These are phyloP conservation scores for Stigmatopora nigra DNA, from an alignment of 2,113 vertebrate species.

Conservation along the genomic window DNA sequence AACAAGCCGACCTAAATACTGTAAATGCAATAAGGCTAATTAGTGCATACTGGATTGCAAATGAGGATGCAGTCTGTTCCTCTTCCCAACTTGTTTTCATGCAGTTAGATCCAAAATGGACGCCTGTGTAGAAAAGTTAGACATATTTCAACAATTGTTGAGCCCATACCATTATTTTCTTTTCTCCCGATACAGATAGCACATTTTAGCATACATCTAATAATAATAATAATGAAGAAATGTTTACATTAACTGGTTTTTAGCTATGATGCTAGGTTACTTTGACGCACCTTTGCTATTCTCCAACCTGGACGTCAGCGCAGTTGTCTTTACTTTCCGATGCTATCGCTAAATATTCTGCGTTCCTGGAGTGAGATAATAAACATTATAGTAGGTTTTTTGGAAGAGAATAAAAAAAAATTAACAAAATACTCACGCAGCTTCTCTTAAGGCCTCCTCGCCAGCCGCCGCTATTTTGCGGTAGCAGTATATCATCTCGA, in stretches of 20 bases:
- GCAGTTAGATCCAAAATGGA: slow-evolving; percentile 40
- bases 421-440: slow-evolving; percentile 70
- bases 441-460: slow-evolving; percentile 78
- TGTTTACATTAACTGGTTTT: too few species aligned
- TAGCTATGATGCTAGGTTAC: too few species aligned
- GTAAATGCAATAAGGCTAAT: slow-evolving; percentile 47
- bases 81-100: slow-evolving; percentile 36
- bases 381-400: background rate
- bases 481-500: slow-evolving; percentile 91
- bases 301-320: slow-evolving; percentile 79
- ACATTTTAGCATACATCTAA: too few species aligned
- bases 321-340: slow-evolving; percentile 87
- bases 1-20: slow-evolving; percentile 31
- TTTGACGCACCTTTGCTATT: slow-evolving; percentile 72
- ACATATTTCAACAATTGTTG: too few species aligned
- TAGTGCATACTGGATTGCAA: slow-evolving; percentile 48
- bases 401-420: background rate
- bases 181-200: too few species aligned
- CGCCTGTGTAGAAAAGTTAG: slow-evolving; percentile 24
- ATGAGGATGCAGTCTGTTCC: slow-evolving; percentile 14
- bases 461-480: slow-evolving; percentile 80
- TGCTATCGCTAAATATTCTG: slow-evolving; percentile 85
- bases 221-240: too few species aligned
- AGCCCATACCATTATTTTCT: too few species aligned
- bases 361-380: slow-evolving; percentile 59